Conservation (phyloP, 1,140 invertebrate species). For the Laodelphax striatellus region DNA sequence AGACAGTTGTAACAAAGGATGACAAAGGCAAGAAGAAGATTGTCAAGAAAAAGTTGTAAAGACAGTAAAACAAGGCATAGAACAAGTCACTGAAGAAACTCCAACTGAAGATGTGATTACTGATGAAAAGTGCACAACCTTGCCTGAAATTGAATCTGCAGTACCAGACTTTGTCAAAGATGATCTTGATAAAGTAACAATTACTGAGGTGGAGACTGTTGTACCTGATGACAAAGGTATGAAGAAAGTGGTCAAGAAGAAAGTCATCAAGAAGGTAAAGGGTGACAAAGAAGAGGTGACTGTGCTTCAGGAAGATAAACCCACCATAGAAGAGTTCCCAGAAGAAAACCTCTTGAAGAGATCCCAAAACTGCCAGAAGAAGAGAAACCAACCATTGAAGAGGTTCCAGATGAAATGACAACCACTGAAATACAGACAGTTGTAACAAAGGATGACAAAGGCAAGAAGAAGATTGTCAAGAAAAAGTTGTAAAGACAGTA, state of each 20-base stretch:
- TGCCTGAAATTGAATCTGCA: constrained; percentile 11
- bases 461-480: no score
- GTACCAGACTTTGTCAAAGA: constrained; percentile 9
- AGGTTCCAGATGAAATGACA: no score
- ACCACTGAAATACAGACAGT: no score
- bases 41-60: constrained; percentile 24
- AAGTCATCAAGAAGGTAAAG: constrained; percentile 16
- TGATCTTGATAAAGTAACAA: constrained; percentile 5
- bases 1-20: constrained; percentile 6
- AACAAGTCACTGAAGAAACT: constrained; percentile 11
- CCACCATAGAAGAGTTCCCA: no score
- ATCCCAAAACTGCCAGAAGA: no score
- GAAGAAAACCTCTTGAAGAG: no score
- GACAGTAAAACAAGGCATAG: constrained; percentile 17
- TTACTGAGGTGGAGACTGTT: constrained; percentile 16
- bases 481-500: constrained; percentile 21
- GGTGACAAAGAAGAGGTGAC: constrained; percentile 14
- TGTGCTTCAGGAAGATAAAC: no score
- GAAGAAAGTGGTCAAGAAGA: no score
- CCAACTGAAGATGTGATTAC: constrained; percentile 9
- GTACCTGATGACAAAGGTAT: no score
- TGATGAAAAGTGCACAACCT: constrained; percentile 17
- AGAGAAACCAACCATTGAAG: no score
- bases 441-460: no score
- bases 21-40: constrained; percentile 14